Conservation (phyloP, 2,888 invertebrate genomes). For the Nomada flava region DNA sequence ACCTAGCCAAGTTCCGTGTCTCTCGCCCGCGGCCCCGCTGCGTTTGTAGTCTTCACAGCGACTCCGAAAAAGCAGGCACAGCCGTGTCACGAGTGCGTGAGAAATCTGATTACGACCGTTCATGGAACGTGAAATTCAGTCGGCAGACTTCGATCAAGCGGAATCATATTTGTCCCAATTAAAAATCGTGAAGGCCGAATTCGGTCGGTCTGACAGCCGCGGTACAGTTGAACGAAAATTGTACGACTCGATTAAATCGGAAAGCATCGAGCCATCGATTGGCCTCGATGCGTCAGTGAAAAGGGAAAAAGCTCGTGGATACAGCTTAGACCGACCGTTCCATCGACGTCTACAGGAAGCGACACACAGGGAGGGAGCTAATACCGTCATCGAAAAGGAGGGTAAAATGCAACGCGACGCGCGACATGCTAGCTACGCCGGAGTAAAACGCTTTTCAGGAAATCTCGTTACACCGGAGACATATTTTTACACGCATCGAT, state of each 20-base stretch:
- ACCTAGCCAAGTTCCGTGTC: slow-evolving; percentile 33
- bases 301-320: background rate
- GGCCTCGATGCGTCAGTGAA: slow-evolving; percentile 8
- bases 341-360: background rate
- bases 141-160: background rate
- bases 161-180: no score
- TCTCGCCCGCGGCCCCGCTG: background rate
- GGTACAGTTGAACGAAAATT: background rate
- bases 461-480: slow-evolving; percentile 11
- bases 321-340: background rate
- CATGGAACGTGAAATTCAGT: background rate
- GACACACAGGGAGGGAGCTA: background rate
- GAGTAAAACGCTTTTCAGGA: slow-evolving; percentile 22
- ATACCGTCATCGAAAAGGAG: slow-evolving; percentile 11
- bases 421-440: background rate
- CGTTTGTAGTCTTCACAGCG: slow-evolving; percentile 1
- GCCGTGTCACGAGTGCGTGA: background rate
- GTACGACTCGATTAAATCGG: background rate
- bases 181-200: background rate
- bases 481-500: slow-evolving; percentile 36
- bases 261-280: background rate
- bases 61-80: background rate
- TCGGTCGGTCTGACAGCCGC: background rate
- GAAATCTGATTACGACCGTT: background rate
- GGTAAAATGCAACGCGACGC: background rate